phyloP scores from a whole-genome alignment of 2,888 invertebrate species.

The Byasa hedistus region DNA sequence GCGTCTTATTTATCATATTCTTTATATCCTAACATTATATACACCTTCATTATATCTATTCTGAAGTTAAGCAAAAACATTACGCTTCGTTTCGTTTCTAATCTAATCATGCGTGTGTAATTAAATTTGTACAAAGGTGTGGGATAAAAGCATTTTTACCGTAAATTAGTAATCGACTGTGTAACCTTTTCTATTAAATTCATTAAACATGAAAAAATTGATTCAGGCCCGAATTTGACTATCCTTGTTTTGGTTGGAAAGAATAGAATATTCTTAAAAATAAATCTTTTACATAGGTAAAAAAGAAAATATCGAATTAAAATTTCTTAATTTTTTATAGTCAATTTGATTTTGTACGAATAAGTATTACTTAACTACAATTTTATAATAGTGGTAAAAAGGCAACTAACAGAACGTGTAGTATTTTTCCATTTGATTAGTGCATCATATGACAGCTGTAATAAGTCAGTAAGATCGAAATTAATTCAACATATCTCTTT shows the following conservation, averaged over 20 bases:
- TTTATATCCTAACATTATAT: no score
- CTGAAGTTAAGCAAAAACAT: not conserved
- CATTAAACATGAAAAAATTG: not conserved
- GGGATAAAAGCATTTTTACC: not conserved
- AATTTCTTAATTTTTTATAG: no score
- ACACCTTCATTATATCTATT: no score
- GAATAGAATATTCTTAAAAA: not conserved
- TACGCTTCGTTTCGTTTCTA: not conserved
- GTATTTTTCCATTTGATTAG: not conserved
- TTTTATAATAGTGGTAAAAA: no score
- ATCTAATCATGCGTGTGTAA: not conserved
- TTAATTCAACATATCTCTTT: not conserved
- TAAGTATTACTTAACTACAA: no score
- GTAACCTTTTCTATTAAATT: not conserved
- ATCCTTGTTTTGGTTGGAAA: not conserved
- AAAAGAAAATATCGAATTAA: no score
- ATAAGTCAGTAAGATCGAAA: not conserved
- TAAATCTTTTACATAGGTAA: not conserved
- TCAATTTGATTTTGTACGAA: no score
- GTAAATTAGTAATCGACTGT: no score
- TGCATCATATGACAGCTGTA: no score
- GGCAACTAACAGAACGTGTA: no score
- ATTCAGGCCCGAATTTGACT: not conserved
- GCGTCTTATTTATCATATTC: no score
- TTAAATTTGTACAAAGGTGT: not conserved